Percentiles rank a stretch among this genome's conserved stretches.
phyloP scores from a whole-genome alignment of 2,797 vertebrate species.

The Erpetoichthys calabaricus region DNA sequence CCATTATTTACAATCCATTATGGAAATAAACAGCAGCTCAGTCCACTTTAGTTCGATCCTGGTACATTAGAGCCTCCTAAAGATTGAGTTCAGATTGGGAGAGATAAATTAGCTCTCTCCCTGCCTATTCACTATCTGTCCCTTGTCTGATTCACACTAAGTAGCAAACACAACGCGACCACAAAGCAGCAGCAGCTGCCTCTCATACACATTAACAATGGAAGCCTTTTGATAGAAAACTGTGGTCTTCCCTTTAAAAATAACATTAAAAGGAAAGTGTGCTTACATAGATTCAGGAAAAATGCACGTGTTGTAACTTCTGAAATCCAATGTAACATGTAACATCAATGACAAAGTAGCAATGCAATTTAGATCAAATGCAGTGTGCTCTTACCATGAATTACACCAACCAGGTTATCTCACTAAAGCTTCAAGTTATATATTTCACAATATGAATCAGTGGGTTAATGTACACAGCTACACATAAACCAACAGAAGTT shows the following conservation, averaged over 20 bases:
- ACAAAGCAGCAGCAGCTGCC: slow-evolving; percentile 17
- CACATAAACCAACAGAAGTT: too few species aligned
- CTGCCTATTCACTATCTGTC: slow-evolving; percentile 18
- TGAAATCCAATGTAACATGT: neutral
- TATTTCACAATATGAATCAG: too few species aligned
- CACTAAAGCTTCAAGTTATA: too few species aligned
- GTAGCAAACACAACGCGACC: slow-evolving; percentile 13
- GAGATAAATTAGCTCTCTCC: slow-evolving; percentile 14
- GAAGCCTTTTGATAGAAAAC: slow-evolving; percentile 10
- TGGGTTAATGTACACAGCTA: too few species aligned
- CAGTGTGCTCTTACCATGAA: too few species aligned
- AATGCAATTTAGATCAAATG: slow-evolving; percentile 16
- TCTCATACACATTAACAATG: slow-evolving; percentile 18
- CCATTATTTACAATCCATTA: slow-evolving; percentile 10
- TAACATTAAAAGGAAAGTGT: neutral
- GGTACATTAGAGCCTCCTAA: neutral
- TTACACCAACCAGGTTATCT: too few species aligned
- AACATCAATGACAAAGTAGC: slow-evolving; percentile 13
- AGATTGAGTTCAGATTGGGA: neutral
- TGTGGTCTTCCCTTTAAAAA: slow-evolving; percentile 3
- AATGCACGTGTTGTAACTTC: slow-evolving; percentile 12
- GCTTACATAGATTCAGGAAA: too few species aligned
- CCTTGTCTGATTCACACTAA: slow-evolving; percentile 12
- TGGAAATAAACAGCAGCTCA: slow-evolving; percentile 6
- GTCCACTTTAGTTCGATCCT: neutral